These are phyloP conservation scores for Danio tinwini DNA, from an alignment of 2,797 vertebrate genomes.

Conservation along the genomic window DNA sequence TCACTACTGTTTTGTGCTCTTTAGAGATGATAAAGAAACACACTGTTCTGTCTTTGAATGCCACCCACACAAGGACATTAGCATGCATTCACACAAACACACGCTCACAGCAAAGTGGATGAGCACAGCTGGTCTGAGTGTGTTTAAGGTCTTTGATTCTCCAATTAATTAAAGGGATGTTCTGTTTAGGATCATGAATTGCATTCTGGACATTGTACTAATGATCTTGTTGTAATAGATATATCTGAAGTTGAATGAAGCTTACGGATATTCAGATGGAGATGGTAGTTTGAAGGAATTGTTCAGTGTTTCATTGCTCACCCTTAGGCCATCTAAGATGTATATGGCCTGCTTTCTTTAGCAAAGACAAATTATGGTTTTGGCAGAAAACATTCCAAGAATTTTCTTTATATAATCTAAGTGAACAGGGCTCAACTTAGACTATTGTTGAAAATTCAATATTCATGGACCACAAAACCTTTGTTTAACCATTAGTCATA, in stretches of 20 bases:
- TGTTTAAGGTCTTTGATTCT: conserved; percentile 50
- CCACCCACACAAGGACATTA: conserved; percentile 33
- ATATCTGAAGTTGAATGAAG: conserved; percentile 30
- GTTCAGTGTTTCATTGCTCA: too few species aligned
- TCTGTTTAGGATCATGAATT: conserved; percentile 45
- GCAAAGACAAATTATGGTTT: too few species aligned
- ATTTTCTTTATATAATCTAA: too few species aligned
- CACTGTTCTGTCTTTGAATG: conserved; percentile 6
- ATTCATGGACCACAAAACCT: too few species aligned
- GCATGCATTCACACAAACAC: conserved; percentile 17
- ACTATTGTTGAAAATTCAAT: too few species aligned
- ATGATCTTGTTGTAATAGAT: not conserved
- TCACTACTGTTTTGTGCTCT: conserved; percentile 42
- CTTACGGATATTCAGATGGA: conserved; percentile 45
- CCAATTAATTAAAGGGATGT: conserved; percentile 61
- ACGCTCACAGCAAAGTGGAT: conserved; percentile 20
- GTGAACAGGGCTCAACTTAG: too few species aligned
- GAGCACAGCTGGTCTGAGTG: conserved; percentile 48
- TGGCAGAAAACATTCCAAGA: too few species aligned
- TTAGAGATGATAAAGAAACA: not conserved
- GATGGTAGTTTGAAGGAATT: not conserved
- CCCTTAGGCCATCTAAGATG: too few species aligned
- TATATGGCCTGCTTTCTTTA: too few species aligned
- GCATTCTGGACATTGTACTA: conserved; percentile 41
- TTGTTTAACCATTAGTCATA: too few species aligned